phyloP scores from a whole-genome alignment of 2,797 vertebrate genomes.

The Crotalus adamanteus region DNA sequence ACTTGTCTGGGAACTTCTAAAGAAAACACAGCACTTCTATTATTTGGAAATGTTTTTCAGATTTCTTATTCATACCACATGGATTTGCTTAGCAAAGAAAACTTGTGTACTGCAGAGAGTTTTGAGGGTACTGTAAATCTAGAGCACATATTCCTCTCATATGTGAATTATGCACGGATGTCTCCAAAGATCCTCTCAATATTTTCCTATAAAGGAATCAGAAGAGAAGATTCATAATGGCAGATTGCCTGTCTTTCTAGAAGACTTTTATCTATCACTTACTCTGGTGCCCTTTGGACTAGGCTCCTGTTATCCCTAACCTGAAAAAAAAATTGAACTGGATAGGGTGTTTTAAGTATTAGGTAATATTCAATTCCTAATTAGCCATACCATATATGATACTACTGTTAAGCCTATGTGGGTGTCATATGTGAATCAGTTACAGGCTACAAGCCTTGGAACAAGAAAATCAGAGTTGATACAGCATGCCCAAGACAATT shows the following conservation, averaged over 20 bases:
- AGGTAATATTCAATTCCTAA: neutral
- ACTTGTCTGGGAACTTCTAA: conserved; percentile 11
- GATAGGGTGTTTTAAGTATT: neutral
- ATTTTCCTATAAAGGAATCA: neutral
- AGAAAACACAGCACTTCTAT: neutral
- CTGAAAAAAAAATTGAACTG: neutral
- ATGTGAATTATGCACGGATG: neutral
- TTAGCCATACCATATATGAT: conserved; percentile 29
- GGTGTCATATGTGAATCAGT: conserved; percentile 51
- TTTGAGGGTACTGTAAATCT: neutral
- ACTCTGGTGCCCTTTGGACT: neutral
- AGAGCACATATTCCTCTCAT: neutral
- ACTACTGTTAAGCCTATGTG: conserved; percentile 42
- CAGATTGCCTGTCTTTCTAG: neutral
- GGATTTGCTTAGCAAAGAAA: neutral
- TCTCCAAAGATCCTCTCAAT: neutral
- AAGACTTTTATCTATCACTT: neutral
- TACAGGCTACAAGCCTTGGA: conserved; percentile 41
- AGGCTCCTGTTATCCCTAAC: neutral
- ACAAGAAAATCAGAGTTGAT: conserved; percentile 51
- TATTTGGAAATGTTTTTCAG: neutral
- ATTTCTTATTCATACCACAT: neutral
- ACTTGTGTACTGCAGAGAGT: neutral
- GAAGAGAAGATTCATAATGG: neutral
- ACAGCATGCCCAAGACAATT: neutral